Evolutionary conservation across 1,140 invertebrate species (phyloP).

Genomic region (Papilio aristodemus): DNA sequence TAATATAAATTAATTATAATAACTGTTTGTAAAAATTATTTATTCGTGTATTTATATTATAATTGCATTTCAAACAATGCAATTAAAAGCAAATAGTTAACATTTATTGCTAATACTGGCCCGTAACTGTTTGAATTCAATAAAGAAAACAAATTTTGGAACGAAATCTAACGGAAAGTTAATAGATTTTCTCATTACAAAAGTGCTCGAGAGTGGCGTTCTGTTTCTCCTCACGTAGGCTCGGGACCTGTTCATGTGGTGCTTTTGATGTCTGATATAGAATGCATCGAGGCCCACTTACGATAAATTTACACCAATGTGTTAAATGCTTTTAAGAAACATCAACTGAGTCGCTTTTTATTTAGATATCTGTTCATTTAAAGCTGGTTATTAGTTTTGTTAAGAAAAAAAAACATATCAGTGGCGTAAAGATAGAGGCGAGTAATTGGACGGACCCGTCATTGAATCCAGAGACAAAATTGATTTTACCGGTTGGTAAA

Average conservation of each 20-base stretch:
- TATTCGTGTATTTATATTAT: too few relatives aligned
- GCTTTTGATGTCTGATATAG: conserved; percentile 26
- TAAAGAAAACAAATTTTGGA: too few relatives aligned
- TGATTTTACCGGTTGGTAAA: not conserved
- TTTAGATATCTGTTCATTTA: not conserved
- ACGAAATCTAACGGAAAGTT: not conserved
- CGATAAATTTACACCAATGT: conserved; percentile 29
- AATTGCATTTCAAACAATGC: too few relatives aligned
- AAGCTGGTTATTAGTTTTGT: not conserved
- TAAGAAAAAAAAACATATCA: not conserved
- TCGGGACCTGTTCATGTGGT: conserved; percentile 15
- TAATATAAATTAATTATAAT: too few relatives aligned
- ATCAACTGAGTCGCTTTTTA: conserved; percentile 1
- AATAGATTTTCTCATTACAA: not conserved
- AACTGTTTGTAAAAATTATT: too few relatives aligned
- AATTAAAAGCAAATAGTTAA: too few relatives aligned
- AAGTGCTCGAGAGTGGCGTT: not conserved
- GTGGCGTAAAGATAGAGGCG: not conserved
- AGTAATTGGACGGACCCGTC: not conserved
- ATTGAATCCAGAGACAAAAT: not conserved
- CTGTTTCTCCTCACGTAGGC: conserved; percentile 28
- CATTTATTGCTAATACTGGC: too few relatives aligned
- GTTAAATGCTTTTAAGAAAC: conserved; percentile 30
- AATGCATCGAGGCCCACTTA: conserved; percentile 16
- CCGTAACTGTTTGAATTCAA: too few relatives aligned